Conservation (phyloP, 2,113 vertebrate species). For the Peromyscus californicus region DNA sequence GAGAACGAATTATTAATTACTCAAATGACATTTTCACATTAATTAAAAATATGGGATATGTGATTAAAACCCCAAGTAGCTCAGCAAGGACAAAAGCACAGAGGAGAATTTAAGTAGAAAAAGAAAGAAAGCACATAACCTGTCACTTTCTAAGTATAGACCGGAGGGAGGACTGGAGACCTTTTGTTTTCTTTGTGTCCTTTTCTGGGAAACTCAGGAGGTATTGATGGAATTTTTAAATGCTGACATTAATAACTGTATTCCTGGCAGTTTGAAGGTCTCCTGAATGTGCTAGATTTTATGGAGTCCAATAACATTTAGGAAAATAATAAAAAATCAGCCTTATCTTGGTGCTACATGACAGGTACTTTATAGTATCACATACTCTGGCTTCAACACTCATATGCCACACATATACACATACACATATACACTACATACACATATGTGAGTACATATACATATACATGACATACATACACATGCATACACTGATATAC, state of each 20-base stretch:
- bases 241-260: conserved; percentile 59
- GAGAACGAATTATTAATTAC: conserved; percentile 49
- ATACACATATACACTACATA: too few species aligned
- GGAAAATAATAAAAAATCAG: conserved; percentile 65
- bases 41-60: conserved; percentile 45
- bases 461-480: not conserved
- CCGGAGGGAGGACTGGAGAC: conserved; percentile 16
- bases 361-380: not conserved
- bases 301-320: conserved; percentile 61
- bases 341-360: conserved; percentile 38
- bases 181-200: conserved; percentile 63
- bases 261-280: conserved; percentile 56
- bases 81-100: conserved; percentile 12
- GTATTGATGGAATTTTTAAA: conserved; percentile 67
- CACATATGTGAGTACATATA: too few species aligned
- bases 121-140: not conserved
- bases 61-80: conserved; percentile 13
- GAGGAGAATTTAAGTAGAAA: not conserved
- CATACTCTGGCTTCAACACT: not conserved
- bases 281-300: conserved; percentile 68
- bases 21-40: conserved; percentile 61
- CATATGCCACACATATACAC: not conserved
- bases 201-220: conserved; percentile 62
- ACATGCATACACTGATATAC: not conserved
- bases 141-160: conserved; percentile 46